phyloP scores from a whole-genome alignment of 2,888 invertebrate genomes.

The Xestia c-nigrum region DNA sequence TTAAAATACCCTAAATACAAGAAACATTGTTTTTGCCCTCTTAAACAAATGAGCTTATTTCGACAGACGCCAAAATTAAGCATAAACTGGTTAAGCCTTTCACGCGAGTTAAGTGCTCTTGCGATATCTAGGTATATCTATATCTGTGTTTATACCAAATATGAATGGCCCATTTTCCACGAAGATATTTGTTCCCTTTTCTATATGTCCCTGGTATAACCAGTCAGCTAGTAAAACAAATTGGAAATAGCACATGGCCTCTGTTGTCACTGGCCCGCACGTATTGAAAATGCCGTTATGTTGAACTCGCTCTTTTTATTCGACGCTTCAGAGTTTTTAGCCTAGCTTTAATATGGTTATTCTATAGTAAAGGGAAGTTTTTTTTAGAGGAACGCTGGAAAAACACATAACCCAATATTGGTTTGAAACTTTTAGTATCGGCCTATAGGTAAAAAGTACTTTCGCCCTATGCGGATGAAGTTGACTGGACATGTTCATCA shows the following conservation, averaged over 20 bases:
- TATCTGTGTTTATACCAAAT: too few species aligned
- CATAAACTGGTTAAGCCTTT: too few species aligned
- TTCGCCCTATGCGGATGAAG: neutral
- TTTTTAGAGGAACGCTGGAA: conserved; percentile 14
- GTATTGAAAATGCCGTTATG: conserved; percentile 33
- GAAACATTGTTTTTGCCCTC: too few species aligned
- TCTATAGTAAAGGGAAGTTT: conserved; percentile 4
- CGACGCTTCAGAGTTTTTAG: conserved; percentile 26
- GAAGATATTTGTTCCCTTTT: too few species aligned
- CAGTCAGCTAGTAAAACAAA: conserved; percentile 36
- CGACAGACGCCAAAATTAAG: too few species aligned
- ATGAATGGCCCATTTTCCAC: too few species aligned
- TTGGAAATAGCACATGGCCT: conserved; percentile 37
- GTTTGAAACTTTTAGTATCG: neutral
- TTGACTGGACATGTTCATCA: neutral
- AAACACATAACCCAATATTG: conserved; percentile 24
- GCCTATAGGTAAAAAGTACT: neutral
- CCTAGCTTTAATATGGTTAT: conserved; percentile 22
- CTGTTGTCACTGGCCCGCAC: conserved; percentile 11
- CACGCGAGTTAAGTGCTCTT: too few species aligned
- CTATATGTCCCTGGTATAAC: neutral
- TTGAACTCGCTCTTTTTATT: conserved; percentile 19
- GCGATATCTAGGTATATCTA: too few species aligned
- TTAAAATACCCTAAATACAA: too few species aligned
- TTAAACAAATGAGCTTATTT: too few species aligned